phyloP scores from a whole-genome alignment of 2,797 vertebrate genomes.

The Myotis vivesi region DNA sequence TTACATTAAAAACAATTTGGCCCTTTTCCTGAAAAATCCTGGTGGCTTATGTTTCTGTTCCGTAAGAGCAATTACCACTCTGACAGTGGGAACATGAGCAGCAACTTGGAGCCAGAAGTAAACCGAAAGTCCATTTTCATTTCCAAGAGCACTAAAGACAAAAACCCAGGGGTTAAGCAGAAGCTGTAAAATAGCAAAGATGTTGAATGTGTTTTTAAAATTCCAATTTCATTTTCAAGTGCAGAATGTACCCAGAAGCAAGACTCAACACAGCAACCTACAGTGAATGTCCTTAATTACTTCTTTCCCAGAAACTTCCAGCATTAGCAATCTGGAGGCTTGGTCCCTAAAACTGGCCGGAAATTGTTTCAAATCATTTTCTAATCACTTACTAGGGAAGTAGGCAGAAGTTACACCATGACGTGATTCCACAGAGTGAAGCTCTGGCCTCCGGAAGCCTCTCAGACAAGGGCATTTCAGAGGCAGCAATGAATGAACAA shows the following conservation, averaged over 20 bases:
- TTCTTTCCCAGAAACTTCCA: slow-evolving; percentile 50
- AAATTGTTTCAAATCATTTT: slow-evolving; percentile 60
- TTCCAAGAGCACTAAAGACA: slow-evolving; percentile 55
- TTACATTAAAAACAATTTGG: slow-evolving; percentile 9
- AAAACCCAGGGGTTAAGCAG: slow-evolving; percentile 44
- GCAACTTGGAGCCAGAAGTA: slow-evolving; percentile 34
- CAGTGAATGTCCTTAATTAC: slow-evolving; percentile 63
- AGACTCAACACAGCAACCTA: slow-evolving; percentile 45
- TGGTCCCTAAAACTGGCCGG: slow-evolving; percentile 21
- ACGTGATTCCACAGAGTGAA: not conserved
- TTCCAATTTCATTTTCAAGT: slow-evolving; percentile 67
- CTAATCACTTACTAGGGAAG: slow-evolving; percentile 59
- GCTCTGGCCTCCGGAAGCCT: slow-evolving; percentile 13
- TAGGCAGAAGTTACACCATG: not conserved
- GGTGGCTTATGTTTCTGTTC: slow-evolving; percentile 10
- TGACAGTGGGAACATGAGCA: slow-evolving; percentile 10
- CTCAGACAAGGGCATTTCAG: not conserved
- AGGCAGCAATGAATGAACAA: not conserved
- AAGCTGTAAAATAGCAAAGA: slow-evolving; percentile 48
- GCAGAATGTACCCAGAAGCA: slow-evolving; percentile 61
- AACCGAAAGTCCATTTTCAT: slow-evolving; percentile 63
- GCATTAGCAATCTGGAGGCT: slow-evolving; percentile 56
- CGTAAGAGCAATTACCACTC: slow-evolving; percentile 51
- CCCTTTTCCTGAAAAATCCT: slow-evolving; percentile 33
- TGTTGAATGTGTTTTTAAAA: slow-evolving; percentile 65